Percentiles rank a stretch among this genome's conserved stretches.
These are phyloP conservation scores for Caenorhabditis tropicalis DNA, from an alignment of 1,140 invertebrate species.

Conservation along the genomic window DNA sequence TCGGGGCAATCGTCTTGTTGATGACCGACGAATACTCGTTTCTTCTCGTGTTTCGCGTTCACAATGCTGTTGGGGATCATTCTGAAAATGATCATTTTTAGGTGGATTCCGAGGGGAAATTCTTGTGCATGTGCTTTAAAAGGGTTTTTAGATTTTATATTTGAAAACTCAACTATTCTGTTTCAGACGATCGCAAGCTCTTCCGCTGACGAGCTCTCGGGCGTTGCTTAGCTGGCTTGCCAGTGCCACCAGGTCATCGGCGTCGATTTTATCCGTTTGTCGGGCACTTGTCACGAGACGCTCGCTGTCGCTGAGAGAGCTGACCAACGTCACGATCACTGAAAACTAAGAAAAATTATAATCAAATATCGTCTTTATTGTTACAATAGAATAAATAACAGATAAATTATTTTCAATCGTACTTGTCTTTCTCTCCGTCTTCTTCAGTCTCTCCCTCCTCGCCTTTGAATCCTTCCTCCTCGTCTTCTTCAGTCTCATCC, in stretches of 20 bases:
- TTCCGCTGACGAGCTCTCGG: constrained; percentile 40
- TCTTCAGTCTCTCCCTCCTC: too few relatives aligned
- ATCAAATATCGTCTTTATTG: too few relatives aligned
- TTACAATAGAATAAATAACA: too few relatives aligned
- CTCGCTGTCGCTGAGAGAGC: not conserved
- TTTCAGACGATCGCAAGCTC: constrained; percentile 44
- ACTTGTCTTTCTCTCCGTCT: too few relatives aligned
- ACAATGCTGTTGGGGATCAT: constrained; percentile 91
- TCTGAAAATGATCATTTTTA: constrained; percentile 61
- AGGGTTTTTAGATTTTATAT: too few relatives aligned
- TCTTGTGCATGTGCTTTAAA: not conserved
- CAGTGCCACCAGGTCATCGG: constrained; percentile 46
- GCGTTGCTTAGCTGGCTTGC: constrained; percentile 43
- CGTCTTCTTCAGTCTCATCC: too few relatives aligned
- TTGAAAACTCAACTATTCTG: constrained; percentile 48
- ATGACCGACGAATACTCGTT: constrained; percentile 89
- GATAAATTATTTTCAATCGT: too few relatives aligned
- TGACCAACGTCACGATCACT: not conserved
- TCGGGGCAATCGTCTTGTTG: constrained; percentile 94
- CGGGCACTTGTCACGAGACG: constrained; percentile 31
- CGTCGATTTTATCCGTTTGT: constrained; percentile 15
- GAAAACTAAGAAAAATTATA: not conserved
- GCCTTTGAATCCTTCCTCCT: too few relatives aligned
- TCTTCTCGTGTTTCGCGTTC: constrained; percentile 93
- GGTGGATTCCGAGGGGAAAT: not conserved